Base-by-base conservation (phyloP, 2,113 vertebrate genomes). In the Spizaetus ornatus region DNA sequence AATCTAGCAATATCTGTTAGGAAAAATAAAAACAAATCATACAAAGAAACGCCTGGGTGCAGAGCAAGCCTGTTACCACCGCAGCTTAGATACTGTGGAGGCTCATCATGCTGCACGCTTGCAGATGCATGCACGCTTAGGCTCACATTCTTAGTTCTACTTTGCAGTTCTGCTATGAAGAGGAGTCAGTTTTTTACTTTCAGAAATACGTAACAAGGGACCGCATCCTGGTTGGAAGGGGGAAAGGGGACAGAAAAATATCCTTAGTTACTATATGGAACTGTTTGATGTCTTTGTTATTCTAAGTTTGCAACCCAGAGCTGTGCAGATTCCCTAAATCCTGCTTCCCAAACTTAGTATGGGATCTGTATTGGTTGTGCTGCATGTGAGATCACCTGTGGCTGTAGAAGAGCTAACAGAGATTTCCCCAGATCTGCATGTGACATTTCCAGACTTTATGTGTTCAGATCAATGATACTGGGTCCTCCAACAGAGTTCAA, bases 31-130 rank as follows among this genome's bases (percentile, higher is more conserved):
- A 77, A 17, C 80, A 87, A 79, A 65, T 72, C 88, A 42, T 73
- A 92, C 85, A 62, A 96, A 95, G 97, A 89, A 86, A 58, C 34
- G 73, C 81, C 86, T 65, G 82, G 76, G 80, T 71, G 90, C 67
- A 40, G 58, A 58, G 14, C 36, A 48, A 83, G 76, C 25, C 62
- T 43, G 43, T 56, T 52, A 32, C 50, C 53, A 22, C 45, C 3
- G 1, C 31, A n/a, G 62, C 48, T 86, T 20, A 59, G 40, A 12
- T 45, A 26, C 86, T 3, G 38, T 4, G 4, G 50, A 34, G 42
- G 66, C 63, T 70, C 52, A 9, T 79, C 48, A 5, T 58, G 88
- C 90, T 36, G 56, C 19, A 9, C 2, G 45, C 67, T 72, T 29
- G 9, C 40, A 52, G 69, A 8, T 0, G 4, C 11, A 1, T n/a